These are phyloP conservation scores for Microtus oregoni DNA, from an alignment of 2,113 vertebrate genomes.

Conservation along the genomic window DNA sequence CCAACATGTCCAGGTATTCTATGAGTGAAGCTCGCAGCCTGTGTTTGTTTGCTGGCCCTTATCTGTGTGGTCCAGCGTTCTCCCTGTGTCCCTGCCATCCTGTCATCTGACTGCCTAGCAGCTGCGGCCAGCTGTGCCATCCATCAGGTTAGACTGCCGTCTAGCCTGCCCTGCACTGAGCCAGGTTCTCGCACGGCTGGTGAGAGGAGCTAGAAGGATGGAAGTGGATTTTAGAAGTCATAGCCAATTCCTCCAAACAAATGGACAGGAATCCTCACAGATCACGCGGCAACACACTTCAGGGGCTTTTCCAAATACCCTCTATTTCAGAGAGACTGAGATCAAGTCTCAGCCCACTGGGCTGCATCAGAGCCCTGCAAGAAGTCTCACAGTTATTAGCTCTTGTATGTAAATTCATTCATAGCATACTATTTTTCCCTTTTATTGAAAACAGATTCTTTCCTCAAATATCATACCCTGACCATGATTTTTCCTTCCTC, in stretches of 20 bases:
- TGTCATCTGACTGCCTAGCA: not conserved
- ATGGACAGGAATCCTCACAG: not conserved
- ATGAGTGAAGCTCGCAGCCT: not conserved
- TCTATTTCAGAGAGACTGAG: conserved; percentile 34
- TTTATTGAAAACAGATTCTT: not conserved
- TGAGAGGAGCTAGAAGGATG: not conserved
- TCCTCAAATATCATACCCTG: not conserved
- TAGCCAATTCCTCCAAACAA: not conserved
- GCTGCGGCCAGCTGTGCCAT: not conserved
- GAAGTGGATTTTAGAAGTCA: not conserved
- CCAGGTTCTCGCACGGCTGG: not conserved
- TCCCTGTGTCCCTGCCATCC: not conserved
- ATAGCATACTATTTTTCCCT: not conserved
- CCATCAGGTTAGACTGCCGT: not conserved
- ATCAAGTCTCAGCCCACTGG: not conserved
- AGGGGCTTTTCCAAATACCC: not conserved
- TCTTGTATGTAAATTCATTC: not conserved
- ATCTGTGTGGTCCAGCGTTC: not conserved
- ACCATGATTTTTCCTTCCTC: not conserved
- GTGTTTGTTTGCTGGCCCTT: not conserved
- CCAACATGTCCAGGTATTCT: not conserved
- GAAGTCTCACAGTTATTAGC: not conserved
- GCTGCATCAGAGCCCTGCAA: not conserved
- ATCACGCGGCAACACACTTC: not conserved
- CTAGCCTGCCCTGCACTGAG: not conserved